Evolutionary conservation across 2,888 invertebrate genomes (phyloP).

Genomic region (Acleris laterana): DNA sequence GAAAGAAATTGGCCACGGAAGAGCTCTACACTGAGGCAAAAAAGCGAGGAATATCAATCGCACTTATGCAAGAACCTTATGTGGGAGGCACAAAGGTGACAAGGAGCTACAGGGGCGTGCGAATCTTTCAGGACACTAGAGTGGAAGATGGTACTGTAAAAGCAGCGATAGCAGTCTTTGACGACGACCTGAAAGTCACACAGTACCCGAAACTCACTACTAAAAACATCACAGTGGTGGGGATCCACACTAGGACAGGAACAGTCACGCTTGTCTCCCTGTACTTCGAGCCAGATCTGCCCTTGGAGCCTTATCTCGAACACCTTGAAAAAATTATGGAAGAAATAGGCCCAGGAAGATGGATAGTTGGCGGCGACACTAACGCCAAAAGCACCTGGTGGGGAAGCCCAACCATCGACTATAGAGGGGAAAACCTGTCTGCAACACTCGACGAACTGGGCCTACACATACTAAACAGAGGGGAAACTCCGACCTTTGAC

Average conservation of each 20-base stretch:
- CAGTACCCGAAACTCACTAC: not conserved
- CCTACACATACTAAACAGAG: constrained; percentile 38
- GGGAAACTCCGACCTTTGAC: constrained; percentile 39
- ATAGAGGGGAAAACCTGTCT: constrained; percentile 22
- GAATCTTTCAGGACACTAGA: not conserved
- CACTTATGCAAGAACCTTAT: constrained; percentile 3
- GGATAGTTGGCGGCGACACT: not conserved
- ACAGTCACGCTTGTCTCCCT: constrained; percentile 14
- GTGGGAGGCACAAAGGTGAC: not conserved
- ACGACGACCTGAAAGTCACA: constrained; percentile 12
- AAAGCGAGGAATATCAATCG: not conserved
- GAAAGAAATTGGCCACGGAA: too few relatives aligned
- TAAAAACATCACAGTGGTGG: constrained; percentile 1
- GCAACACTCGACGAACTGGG: constrained; percentile 5
- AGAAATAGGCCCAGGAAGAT: not conserved
- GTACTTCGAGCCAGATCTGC: constrained; percentile 27
- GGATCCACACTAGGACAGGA: constrained; percentile 1
- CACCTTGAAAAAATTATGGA: not conserved
- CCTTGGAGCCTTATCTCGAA: constrained; percentile 12
- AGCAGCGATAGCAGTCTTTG: constrained; percentile 32
- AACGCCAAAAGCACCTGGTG: constrained; percentile 13
- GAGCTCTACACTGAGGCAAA: too few relatives aligned
- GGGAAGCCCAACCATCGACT: constrained; percentile 21
- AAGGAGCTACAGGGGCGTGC: not conserved
- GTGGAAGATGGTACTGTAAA: constrained; percentile 1